These are phyloP conservation scores for Takifugu ocellatus DNA, from an alignment of 2,797 vertebrate genomes.

Conservation along the genomic window DNA sequence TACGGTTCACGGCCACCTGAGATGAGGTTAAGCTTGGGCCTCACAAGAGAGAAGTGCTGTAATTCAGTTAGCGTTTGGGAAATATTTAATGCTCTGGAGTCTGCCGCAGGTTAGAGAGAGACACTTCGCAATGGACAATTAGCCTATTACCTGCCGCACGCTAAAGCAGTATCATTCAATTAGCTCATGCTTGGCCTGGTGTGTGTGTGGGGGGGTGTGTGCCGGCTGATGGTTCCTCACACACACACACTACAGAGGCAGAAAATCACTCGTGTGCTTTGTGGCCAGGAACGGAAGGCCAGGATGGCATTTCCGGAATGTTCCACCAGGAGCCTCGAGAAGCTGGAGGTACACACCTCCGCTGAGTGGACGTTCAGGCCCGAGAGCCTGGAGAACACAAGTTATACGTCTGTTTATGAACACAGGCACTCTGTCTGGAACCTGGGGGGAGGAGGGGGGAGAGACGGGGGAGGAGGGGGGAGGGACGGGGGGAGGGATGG, in stretches of 20 bases:
- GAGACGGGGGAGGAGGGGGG: slow-evolving; percentile 26
- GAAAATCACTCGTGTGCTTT: slow-evolving; percentile 3
- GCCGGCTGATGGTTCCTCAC: no score
- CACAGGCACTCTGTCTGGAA: slow-evolving; percentile 64
- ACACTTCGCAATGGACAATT: slow-evolving; percentile 10
- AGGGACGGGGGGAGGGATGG: no score
- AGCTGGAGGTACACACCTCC: slow-evolving; percentile 48
- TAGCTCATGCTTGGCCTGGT: background rate
- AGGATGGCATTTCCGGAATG: slow-evolving; percentile 69
- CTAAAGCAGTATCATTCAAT: slow-evolving; percentile 17
- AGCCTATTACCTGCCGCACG: slow-evolving; percentile 9
- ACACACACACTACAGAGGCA: slow-evolving; percentile 4
- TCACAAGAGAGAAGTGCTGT: slow-evolving; percentile 36
- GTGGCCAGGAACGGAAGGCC: slow-evolving; percentile 17
- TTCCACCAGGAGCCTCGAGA: slow-evolving; percentile 57
- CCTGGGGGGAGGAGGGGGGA: slow-evolving; percentile 55
- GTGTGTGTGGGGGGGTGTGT: no score
- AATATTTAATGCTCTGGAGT: slow-evolving; percentile 37
- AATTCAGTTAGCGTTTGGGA: slow-evolving; percentile 60
- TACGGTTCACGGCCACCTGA: slow-evolving; percentile 66
- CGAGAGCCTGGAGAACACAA: slow-evolving; percentile 55
- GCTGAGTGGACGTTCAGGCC: slow-evolving; percentile 40
- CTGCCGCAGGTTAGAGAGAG: slow-evolving; percentile 30
- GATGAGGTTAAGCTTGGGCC: slow-evolving; percentile 66
- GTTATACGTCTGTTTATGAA: slow-evolving; percentile 72